Evolutionary conservation across 2,888 invertebrate genomes (phyloP), one percentile per base, ranked within the genome.

Genomic region (Drosophila kuntzei): DNA sequence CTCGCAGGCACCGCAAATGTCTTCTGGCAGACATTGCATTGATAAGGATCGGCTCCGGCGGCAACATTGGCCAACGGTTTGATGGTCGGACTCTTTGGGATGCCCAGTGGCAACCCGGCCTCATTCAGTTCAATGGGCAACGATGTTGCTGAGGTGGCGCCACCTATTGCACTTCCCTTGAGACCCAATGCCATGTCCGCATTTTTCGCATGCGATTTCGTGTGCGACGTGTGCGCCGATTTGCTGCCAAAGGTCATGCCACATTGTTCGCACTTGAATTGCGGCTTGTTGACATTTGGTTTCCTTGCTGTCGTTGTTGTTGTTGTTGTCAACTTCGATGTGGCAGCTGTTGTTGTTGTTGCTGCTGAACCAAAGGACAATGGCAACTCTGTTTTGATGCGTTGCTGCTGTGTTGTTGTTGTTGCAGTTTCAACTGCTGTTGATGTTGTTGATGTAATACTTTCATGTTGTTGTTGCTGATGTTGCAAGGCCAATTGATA

Each of bases 1-100:
- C 97, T 94, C 57, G 97, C 97, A 25, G 97, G 97, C 54, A 97
- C 97, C 41, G 97, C 97, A 91, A 97, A 98, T 12, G 97, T 97
- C 92, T 97, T 97, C 83, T 96, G 95, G 92, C 97, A 98, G 80
- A 97, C 97, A 92, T 97, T 96, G 93, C 97, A 97, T 75, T 96
- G 95, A 92, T 97, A 97, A 20, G 97, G 96, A 93, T 97, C 97
- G 27, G 93, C 92, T 18, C 92, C 91, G 36, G 85, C 79, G 16
- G 79, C 87, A 18, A 85, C 88, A 68, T 80, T 90, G 34, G 84
- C 76, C 76, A 87, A 82, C 36, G 90, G 85, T 71, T 90, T 91
- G 12, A 91, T 89, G 67, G 89, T 90, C 32, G 92, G 91, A 54
- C 90, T 88, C 74, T 91, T 93, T 82, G 88, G 91, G 71, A 90